Base-by-base conservation (phyloP, 2,797 vertebrate genomes). In the Mormyrus proboscirostris region DNA sequence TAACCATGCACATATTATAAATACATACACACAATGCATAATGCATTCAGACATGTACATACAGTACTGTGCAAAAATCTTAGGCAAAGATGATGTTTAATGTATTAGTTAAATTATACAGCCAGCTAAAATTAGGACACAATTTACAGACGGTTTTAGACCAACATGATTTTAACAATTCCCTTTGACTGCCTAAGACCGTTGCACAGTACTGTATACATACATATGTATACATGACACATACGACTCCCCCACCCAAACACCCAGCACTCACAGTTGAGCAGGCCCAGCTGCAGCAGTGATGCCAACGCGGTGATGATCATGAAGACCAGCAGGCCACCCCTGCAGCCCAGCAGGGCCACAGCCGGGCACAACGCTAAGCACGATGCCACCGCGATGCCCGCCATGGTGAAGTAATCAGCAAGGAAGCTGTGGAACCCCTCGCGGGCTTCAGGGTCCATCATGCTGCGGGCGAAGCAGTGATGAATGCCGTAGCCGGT, bases 401-500 rank as follows among this genome's bases (percentile, higher is more conserved):
- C 97, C 2, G 97, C 98, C 96, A 97, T 97, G 89, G 96, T 97
- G 94, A 98, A 99, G 93, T 99, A 99, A 93, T 98, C 97, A 0
- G 95, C 96, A 1, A 98, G 99, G 95, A 99, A 99, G 93, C 97
- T 97, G 90, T 97, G 95, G 89, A 98, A 97, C 53, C 95, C 96
- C 90, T 96, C 97, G 0, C 94, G 94, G 89, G 95, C 96, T 0
- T 98, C 97, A 3, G 95, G 97, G 90, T 95, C 94, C 97, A 98
- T 97, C 97, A 99, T 97, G 92, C 98, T 99, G 92, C 98, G 97
- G 0, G 98, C 98, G 89, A 99, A 99, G 91, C 98, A 99, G 95
- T 99, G 97, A 94, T 99, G 98, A 93, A 99, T 99, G 59, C 98
- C 98, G 0, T 96, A 99, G 4, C 98, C 98, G 0, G 98, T 98